These are phyloP conservation scores for Drosophila parvula DNA, from an alignment of 1,140 invertebrate species.

Conservation along the genomic window DNA sequence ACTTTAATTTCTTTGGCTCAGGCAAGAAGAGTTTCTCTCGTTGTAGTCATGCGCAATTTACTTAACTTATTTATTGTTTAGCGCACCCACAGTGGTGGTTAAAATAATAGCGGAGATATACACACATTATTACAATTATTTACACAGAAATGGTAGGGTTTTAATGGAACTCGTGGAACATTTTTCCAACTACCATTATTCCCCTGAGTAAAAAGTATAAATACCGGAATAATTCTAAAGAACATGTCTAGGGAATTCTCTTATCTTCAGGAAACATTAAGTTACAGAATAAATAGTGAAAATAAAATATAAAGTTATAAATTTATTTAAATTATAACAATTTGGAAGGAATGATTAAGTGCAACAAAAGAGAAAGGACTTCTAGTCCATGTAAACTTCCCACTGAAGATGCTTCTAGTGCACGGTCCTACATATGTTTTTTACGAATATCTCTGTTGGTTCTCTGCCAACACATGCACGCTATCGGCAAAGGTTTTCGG, in stretches of 20 bases:
- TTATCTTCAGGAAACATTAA: not conserved
- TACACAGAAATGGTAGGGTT: not conserved
- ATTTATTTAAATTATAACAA: too few species aligned
- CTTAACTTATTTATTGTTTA: constrained; percentile 50
- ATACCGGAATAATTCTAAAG: not conserved
- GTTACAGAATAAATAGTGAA: too few species aligned
- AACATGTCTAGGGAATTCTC: not conserved
- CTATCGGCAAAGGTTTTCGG: too few species aligned
- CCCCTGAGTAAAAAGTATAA: not conserved
- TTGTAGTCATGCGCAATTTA: constrained; percentile 45
- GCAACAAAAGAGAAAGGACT: too few species aligned
- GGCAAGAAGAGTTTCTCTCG: constrained; percentile 7
- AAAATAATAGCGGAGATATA: constrained; percentile 4
- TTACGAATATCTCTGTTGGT: too few species aligned
- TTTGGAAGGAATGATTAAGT: too few species aligned
- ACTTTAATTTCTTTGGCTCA: constrained; percentile 6
- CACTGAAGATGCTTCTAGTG: too few species aligned
- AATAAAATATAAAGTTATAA: too few species aligned
- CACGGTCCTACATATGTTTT: too few species aligned
- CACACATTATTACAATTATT: not conserved
- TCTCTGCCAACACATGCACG: too few species aligned
- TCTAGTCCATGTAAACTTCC: too few species aligned
- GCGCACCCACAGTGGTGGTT: constrained; percentile 16
- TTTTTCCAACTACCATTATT: too few species aligned
- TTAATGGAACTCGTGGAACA: not conserved